A percentile compares a stretch with the other conserved stretches of the same genome.
Evolutionary conservation across 2,797 vertebrate species (phyloP).

Genomic region (Todus mexicanus): DNA sequence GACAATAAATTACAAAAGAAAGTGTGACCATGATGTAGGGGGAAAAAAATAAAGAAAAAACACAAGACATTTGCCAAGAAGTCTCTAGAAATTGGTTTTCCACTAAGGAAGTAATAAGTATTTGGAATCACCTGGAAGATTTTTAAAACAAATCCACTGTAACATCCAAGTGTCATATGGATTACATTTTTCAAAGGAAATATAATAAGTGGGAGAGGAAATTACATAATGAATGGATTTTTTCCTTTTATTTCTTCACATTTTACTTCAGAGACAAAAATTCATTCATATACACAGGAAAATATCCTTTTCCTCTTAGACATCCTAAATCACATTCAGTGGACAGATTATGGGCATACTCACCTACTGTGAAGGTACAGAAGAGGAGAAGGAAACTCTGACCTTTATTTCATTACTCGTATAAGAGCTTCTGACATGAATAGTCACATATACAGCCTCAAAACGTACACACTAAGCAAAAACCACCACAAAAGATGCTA

Average conservation of each 20-base stretch:
- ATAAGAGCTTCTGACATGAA: not conserved
- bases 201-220: constrained; percentile 2
- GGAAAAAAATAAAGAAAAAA: not conserved
- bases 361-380: not conserved
- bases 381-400: not conserved
- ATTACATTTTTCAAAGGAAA: constrained; percentile 43
- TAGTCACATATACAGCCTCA: not conserved
- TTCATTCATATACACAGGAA: not conserved
- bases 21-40: not conserved
- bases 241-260: constrained; percentile 18
- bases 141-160: constrained; percentile 18
- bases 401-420: not conserved
- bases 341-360: not conserved
- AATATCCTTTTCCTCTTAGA: constrained; percentile 23
- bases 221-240: not conserved
- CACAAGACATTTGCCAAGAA: not conserved
- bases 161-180: not conserved
- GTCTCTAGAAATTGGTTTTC: constrained; percentile 19
- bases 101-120: constrained; percentile 14
- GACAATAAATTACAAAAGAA: not conserved
- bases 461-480: not conserved
- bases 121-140: constrained; percentile 23
- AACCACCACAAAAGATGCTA: not conserved
- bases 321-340: constrained; percentile 21
- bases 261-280: constrained; percentile 27